These are phyloP conservation scores for Sapajus apella DNA, from an alignment of 2,113 vertebrate genomes.

Conservation along the genomic window DNA sequence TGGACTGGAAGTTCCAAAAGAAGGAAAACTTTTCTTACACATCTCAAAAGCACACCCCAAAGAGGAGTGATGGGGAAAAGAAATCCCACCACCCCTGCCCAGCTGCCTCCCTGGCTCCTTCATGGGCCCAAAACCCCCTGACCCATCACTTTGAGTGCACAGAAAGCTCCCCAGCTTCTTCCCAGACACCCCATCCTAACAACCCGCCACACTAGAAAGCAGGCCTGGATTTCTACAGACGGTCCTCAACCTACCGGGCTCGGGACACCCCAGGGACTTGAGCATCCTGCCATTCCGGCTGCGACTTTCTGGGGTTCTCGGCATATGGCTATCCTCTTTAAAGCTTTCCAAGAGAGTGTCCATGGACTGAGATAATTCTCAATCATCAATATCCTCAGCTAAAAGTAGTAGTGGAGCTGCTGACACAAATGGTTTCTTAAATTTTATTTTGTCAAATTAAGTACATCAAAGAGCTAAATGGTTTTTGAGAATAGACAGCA, in stretches of 20 bases:
- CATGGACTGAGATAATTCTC: not conserved
- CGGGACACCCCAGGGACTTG: too few species aligned
- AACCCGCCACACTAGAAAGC: too few species aligned
- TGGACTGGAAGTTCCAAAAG: not conserved
- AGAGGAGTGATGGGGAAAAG: not conserved
- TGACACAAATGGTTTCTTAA: not conserved
- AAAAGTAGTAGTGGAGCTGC: not conserved
- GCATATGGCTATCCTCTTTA: too few species aligned
- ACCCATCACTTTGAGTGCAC: not conserved
- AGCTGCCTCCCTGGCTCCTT: not conserved
- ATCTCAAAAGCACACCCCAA: not conserved
- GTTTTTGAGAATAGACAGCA: not conserved
- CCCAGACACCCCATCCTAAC: fast-evolving
- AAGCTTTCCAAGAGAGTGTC: not conserved
- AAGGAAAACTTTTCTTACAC: not conserved
- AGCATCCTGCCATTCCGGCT: not conserved
- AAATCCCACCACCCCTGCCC: not conserved
- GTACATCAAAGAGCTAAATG: not conserved
- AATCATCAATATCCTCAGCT: not conserved
- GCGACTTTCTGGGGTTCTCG: too few species aligned
- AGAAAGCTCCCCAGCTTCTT: not conserved
- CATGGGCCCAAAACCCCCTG: not conserved
- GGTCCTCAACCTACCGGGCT: not conserved
- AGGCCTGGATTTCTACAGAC: not conserved
- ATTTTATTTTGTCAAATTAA: not conserved